Evolutionary conservation across 1,140 invertebrate species (phyloP).

Genomic region (Tetragonula clypearis): DNA sequence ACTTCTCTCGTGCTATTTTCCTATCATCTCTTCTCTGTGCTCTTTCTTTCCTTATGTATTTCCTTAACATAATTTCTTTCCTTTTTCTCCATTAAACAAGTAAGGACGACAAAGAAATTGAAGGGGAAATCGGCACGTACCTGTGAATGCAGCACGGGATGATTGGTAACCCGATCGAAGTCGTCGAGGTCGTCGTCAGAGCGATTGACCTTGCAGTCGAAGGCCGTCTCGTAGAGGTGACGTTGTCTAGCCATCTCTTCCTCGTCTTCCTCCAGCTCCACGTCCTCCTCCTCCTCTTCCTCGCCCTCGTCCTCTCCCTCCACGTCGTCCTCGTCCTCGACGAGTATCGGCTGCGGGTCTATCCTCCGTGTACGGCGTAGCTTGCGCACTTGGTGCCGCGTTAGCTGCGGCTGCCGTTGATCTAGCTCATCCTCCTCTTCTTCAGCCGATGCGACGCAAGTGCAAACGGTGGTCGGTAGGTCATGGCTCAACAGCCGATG

Average conservation of each 20-base stretch:
- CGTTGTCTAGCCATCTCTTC: constrained; percentile 87
- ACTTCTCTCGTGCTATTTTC: too few species aligned
- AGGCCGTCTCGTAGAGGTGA: constrained; percentile 93
- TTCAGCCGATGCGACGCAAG: constrained; percentile 84
- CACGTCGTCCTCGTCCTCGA: constrained; percentile 77
- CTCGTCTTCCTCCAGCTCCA: constrained; percentile 77
- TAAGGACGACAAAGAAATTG: neutral
- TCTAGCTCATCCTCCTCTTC: constrained; percentile 82
- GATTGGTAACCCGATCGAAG: constrained; percentile 90
- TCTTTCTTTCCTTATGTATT: too few species aligned
- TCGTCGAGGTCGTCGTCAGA: constrained; percentile 92
- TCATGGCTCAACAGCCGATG: constrained; percentile 79
- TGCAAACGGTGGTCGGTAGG: constrained; percentile 83
- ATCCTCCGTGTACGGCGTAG: constrained; percentile 78
- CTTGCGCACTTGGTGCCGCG: constrained; percentile 79
- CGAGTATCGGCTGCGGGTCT: constrained; percentile 75
- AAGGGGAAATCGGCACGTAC: constrained; percentile 59
- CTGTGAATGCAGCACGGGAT: constrained; percentile 87
- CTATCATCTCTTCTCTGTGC: too few species aligned
- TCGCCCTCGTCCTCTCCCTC: constrained; percentile 69
- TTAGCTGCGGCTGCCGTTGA: constrained; percentile 80
- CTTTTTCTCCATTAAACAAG: too few species aligned
- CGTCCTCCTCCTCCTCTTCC: constrained; percentile 76
- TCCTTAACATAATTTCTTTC: too few species aligned
- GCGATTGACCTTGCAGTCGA: constrained; percentile 92